Evolutionary conservation across 2,113 vertebrate species (phyloP).

Genomic region (Zonotrichia leucophrys): DNA sequence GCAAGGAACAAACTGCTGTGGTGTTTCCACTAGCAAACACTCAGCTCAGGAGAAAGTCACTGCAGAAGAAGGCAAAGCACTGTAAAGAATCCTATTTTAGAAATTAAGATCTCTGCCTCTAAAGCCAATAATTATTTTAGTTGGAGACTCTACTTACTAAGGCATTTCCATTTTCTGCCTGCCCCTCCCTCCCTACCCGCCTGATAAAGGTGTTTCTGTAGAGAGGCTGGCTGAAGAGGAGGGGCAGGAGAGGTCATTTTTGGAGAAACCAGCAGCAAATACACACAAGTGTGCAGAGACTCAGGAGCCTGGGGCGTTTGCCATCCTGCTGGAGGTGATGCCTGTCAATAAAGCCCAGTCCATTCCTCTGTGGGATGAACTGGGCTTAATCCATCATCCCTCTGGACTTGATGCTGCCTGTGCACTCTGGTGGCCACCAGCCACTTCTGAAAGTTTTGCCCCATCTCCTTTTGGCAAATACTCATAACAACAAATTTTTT

Average conservation of each 20-base stretch:
- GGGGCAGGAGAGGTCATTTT: background rate
- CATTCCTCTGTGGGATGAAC: background rate
- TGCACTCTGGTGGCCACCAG: background rate
- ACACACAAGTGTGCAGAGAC: background rate
- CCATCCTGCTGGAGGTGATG: background rate
- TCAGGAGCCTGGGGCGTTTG: background rate
- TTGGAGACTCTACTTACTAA: background rate
- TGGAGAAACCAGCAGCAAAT: background rate
- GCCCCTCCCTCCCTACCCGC: background rate
- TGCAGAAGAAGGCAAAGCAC: background rate
- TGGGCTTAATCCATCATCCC: background rate
- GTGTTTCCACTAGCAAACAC: background rate
- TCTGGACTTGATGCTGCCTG: background rate
- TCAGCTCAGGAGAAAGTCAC: background rate
- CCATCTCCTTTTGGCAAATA: background rate
- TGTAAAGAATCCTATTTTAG: background rate
- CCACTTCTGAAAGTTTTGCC: background rate
- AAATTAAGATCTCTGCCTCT: background rate
- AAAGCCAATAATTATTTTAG: background rate
- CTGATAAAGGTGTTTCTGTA: background rate
- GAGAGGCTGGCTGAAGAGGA: background rate
- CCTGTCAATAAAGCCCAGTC: background rate
- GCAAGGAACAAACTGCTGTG: background rate
- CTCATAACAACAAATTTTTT: rapidly evolving
- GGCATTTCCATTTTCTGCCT: background rate